A percentile compares a stretch with the other conserved stretches of the same genome.
phyloP scores from a whole-genome alignment of 2,113 vertebrate genomes.

The Gobio gobio region DNA sequence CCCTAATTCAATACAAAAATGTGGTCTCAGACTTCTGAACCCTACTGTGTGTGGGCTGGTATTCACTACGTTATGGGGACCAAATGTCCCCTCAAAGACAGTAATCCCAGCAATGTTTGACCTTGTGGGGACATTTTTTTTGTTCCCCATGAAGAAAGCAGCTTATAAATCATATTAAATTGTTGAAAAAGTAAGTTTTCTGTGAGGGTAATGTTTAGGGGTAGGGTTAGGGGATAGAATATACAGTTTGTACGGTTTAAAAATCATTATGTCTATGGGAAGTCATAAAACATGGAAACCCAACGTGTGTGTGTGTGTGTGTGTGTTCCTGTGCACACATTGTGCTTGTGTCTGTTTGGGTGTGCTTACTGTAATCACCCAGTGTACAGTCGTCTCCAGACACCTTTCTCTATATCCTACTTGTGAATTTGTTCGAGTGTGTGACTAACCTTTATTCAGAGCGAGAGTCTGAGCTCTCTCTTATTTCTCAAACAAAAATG shows the following conservation, averaged over 20 bases:
- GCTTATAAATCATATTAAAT: too few relatives aligned
- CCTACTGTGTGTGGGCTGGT: not conserved
- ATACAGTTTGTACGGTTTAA: too few relatives aligned
- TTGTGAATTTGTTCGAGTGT: conserved; percentile 15
- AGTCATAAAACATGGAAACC: too few relatives aligned
- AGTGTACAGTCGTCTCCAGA: conserved; percentile 5
- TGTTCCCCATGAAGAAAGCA: too few relatives aligned
- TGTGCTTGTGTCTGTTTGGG: not conserved
- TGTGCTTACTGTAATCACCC: conserved; percentile 3
- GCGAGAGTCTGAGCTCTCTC: conserved; percentile 19
- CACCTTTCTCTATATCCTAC: conserved; percentile 8
- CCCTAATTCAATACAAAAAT: not conserved
- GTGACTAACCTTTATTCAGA: conserved; percentile 37
- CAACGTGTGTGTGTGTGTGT: not conserved
- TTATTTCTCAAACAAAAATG: conserved; percentile 43
- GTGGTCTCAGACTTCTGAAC: not conserved
- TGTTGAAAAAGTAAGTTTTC: too few relatives aligned
- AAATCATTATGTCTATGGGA: too few relatives aligned
- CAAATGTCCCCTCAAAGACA: too few relatives aligned
- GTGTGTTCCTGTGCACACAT: not conserved
- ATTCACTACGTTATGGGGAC: too few relatives aligned
- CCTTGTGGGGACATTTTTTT: too few relatives aligned
- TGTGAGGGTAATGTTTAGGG: too few relatives aligned
- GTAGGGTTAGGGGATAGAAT: too few relatives aligned
- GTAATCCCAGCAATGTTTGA: too few relatives aligned